phyloP scores from a whole-genome alignment of 2,113 vertebrate genomes.

The Coryphaenoides rupestris region DNA sequence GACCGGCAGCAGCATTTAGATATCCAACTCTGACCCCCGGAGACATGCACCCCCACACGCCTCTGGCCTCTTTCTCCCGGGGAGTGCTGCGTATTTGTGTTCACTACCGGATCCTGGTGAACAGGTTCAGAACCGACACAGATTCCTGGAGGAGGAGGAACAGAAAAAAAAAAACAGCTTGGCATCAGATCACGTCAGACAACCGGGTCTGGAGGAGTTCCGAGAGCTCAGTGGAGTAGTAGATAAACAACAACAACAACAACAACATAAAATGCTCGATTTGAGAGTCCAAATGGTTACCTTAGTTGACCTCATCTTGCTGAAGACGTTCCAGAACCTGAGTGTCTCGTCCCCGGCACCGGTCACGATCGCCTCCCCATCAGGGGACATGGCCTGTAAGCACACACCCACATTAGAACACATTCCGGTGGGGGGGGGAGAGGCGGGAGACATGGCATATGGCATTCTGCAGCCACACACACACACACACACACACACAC shows the following conservation, averaged over 20 bases:
- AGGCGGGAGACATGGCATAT: neutral
- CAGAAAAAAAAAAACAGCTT: neutral
- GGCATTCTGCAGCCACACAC: neutral
- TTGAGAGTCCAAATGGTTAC: conserved; percentile 54
- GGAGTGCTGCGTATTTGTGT: neutral
- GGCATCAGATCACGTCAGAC: no score
- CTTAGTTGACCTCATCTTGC: conserved; percentile 97
- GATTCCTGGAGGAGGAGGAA: conserved; percentile 75
- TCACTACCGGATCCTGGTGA: conserved; percentile 90
- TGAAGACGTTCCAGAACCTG: conserved; percentile 98
- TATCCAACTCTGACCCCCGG: conserved; percentile 1
- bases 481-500: no score
- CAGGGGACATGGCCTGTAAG: conserved; percentile 93
- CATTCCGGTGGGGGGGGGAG: neutral
- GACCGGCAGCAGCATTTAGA: conserved; percentile 24
- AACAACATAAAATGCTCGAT: no score
- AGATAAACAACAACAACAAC: no score
- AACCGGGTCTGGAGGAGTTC: no score
- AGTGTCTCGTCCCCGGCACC: conserved; percentile 96
- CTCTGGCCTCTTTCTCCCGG: conserved; percentile 24
- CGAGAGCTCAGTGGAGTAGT: no score
- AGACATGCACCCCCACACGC: conserved; percentile 12
- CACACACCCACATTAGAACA: neutral
- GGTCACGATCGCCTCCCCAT: conserved; percentile 97
- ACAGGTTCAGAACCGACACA: conserved; percentile 90